These are phyloP conservation scores for Miichthys miiuy DNA, from an alignment of 2,797 vertebrate genomes.

Conservation along the genomic window DNA sequence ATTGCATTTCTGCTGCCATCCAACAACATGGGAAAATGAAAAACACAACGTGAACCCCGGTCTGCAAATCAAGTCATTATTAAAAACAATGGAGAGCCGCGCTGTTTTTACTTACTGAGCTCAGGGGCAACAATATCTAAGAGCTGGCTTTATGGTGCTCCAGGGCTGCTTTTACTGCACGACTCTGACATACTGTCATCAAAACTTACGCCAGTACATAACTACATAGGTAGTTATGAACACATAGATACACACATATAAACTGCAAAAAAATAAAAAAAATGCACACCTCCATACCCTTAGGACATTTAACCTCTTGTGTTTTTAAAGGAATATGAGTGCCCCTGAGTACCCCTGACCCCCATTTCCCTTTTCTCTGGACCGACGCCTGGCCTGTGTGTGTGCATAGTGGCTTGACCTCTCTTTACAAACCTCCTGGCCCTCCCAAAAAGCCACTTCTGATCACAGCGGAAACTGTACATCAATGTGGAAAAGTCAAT, in stretches of 20 bases:
- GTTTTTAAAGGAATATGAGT: background rate
- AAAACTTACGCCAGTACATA: constrained; percentile 40
- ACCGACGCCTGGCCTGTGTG: constrained; percentile 13
- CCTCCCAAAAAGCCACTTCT: constrained; percentile 61
- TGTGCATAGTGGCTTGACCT: constrained; percentile 36
- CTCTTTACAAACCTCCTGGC: constrained; percentile 68
- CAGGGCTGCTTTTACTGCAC: constrained; percentile 52
- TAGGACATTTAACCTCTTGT: constrained; percentile 11
- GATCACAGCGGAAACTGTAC: constrained; percentile 77
- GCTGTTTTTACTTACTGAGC: constrained; percentile 68
- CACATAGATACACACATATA: constrained; percentile 22
- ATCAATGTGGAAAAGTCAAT: constrained; percentile 67
- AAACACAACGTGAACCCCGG: constrained; percentile 60
- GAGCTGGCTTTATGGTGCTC: constrained; percentile 63
- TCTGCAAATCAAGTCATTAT: constrained; percentile 72
- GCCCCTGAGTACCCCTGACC: constrained; percentile 13
- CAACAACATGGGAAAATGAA: constrained; percentile 68
- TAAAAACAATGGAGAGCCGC: constrained; percentile 73
- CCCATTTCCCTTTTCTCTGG: constrained; percentile 35
- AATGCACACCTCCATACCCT: constrained; percentile 19
- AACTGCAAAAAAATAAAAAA: too few relatives aligned
- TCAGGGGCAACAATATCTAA: constrained; percentile 45
- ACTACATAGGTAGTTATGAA: constrained; percentile 26
- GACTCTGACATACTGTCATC: constrained; percentile 48
- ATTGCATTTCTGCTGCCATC: constrained; percentile 72